Base-by-base conservation (phyloP, 37 sponge, comb jelly and placozoan genomes). In the Lycopodina hypogea region DNA sequence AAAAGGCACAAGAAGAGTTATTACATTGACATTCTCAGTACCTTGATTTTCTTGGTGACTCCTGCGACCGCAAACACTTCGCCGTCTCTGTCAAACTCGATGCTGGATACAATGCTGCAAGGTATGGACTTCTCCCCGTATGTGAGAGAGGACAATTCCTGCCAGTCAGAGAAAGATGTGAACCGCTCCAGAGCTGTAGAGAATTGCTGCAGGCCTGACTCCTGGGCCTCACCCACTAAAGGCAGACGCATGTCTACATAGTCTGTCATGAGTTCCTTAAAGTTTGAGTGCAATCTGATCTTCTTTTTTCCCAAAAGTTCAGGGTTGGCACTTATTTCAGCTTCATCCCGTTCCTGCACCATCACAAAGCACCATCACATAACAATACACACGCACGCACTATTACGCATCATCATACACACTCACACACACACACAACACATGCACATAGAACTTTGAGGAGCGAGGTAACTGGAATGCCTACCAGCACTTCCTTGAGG, bases 21-120 rank as follows among this genome's bases (percentile, higher is more conserved):
- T 4, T 45, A 9, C 48, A 4, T 45, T 45, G 9, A 45, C 48
- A 12, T 45, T 45, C 48, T 45, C 7, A 33, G 35, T 17, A 91
- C 84, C 87, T 94, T 94, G 38, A 94, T 85, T 57, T 92, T 88
- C 64, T 85, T 87, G 38, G 95, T 92, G 33, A 94, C 95, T 71
- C 95, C 95, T 36, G 77, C 95, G 23, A 94, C 90, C 35, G 95
- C 95, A 88, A 94, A 92, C 30, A 81, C 66, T 26, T 88, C 86
- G 8, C 80, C 75, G 70, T 94, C 95, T 45, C 37, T 65, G 68
- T 87, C 88, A 87, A 94, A 94, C 76, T 94, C 95, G 37, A 94
- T 91, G 52, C 94, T 93, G 72, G 85, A 89, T 7, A 89, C 88
- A 36, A 87, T 87, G 48, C 78, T 76, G 65, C 74, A 81, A 42